Conservation (phyloP, 2,113 vertebrate genomes). For the Lophotis ruficrista region DNA sequence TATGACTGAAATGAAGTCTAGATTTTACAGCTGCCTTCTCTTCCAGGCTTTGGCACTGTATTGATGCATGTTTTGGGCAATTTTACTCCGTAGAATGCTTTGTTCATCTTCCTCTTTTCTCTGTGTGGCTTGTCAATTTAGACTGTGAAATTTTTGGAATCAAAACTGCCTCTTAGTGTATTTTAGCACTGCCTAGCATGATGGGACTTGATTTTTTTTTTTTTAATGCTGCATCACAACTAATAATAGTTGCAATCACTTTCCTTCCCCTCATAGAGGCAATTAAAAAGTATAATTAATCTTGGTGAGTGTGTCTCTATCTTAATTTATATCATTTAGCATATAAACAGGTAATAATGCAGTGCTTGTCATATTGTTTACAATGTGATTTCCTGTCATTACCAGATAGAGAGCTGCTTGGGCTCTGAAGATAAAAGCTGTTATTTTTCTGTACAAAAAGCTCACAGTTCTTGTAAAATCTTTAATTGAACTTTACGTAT, state of each 20-base stretch:
- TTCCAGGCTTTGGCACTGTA: background rate
- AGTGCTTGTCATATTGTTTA: background rate
- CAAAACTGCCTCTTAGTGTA: background rate
- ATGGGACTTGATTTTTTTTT: background rate
- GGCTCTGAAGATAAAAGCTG: background rate
- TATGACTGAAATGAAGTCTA: background rate
- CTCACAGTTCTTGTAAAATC: background rate
- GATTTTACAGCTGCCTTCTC: background rate
- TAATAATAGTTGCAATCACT: conserved; percentile 4
- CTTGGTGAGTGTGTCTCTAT: background rate
- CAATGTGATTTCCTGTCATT: background rate
- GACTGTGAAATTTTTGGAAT: background rate
- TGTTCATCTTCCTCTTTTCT: background rate
- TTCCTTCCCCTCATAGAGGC: background rate
- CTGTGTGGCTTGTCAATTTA: background rate
- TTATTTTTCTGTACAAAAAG: background rate
- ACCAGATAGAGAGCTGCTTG: background rate
- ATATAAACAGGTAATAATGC: background rate
- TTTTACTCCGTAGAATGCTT: background rate
- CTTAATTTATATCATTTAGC: conserved; percentile 4
- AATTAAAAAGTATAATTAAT: conserved; percentile 1
- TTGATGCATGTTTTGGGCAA: background rate
- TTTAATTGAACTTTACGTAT: background rate
- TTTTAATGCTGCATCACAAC: background rate
- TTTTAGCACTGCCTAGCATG: background rate